Evolutionary conservation across 2,888 invertebrate genomes (phyloP), one percentile per base, ranked within the genome.

Genomic region (Cremastinae sp.): DNA sequence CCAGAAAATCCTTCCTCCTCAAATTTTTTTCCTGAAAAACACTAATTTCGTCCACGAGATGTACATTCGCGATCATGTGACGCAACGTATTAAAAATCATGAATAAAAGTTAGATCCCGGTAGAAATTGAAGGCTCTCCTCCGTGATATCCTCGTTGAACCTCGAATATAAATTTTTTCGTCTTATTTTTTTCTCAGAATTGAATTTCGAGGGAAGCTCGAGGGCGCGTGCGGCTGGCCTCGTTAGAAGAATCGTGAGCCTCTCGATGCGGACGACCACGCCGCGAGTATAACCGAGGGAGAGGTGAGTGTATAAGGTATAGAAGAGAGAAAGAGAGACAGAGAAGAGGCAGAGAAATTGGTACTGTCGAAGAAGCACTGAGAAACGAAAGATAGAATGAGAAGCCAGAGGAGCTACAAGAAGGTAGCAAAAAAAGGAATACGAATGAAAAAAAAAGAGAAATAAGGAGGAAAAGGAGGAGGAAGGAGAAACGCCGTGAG

Each of bases 181-280:
- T 45, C 70, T 66, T 39, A 37, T 69, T 72, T 76, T 71, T 73
- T 78, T 75, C 75, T 14, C 59, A 77, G 79, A 75, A 79, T 78
- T 79, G 75, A 79, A 78, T 78, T 72, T 77, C 74, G 69, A 73
- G 72, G 58, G 74, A 69, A 72, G 74, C 71, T 79, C 66, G 64
- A 58, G 70, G 78, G 78, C 79, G 79, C 79, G 78, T 79, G 79
- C 78, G 78, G 77, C 72, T 79, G 75, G 66, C 71, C 75, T 79
- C 78, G 79, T 79, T 79, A 79, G 70, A 75, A 64, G 70, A 61
- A 75, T 58, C 70, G 69, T 66, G 71, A 71, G 75, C 61, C 47
- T 71, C 66, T 71, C 66, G 71, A 51, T 49, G 41, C 14, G 66
- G 66, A 71, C 56, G 66, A 61, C 45, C 47, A 47, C 45, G 5